These are phyloP conservation scores for Pseudoips prasinana DNA, from an alignment of 2,888 invertebrate genomes.

Conservation along the genomic window DNA sequence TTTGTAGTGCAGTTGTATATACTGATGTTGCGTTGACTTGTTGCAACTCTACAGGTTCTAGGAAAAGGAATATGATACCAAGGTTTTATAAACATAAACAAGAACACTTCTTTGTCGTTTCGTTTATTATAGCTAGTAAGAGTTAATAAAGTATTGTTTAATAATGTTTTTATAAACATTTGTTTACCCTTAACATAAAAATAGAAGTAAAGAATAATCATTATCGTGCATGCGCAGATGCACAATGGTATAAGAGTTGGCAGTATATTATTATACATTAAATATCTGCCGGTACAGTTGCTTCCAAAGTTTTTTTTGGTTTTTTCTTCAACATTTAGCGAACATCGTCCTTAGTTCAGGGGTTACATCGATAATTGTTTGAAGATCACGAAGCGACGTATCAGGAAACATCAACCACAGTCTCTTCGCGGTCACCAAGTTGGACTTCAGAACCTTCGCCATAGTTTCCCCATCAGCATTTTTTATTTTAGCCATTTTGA, in stretches of 20 bases:
- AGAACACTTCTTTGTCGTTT: too few species aligned
- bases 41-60: too few species aligned
- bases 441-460: constrained; percentile 35
- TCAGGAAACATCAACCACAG: constrained; percentile 44
- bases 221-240: constrained; percentile 3
- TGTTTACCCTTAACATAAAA: too few species aligned
- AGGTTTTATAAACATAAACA: too few species aligned
- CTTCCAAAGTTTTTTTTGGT: background rate
- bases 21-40: too few species aligned
- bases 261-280: constrained; percentile 22
- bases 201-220: too few species aligned
- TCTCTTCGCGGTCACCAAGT: constrained; percentile 23
- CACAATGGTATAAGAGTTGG: constrained; percentile 13
- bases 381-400: constrained; percentile 25
- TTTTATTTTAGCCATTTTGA: constrained; percentile 52
- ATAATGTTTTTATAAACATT: too few species aligned
- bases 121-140: too few species aligned
- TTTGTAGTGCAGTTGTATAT: too few species aligned
- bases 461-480: constrained; percentile 41
- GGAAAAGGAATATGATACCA: too few species aligned
- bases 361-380: constrained; percentile 16
- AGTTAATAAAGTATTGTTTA: too few species aligned
- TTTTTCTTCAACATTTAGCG: constrained; percentile 11
- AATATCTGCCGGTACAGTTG: constrained; percentile 22
- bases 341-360: constrained; percentile 29